Base-by-base conservation (phyloP, 2,797 vertebrate genomes). In the Crax fasciolata region DNA sequence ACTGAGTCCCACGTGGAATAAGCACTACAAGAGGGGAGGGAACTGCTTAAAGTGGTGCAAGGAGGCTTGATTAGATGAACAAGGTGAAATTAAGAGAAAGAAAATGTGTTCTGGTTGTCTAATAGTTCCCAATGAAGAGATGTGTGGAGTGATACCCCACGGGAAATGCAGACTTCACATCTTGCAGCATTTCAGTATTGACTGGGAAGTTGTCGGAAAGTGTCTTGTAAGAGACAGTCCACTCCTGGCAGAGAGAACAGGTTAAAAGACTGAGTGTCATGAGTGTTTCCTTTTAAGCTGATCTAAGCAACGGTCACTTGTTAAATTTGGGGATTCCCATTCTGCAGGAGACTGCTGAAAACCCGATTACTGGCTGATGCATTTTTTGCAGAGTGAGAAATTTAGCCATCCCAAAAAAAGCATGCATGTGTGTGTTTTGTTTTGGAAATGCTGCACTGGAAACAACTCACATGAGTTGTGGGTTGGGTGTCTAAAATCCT, bases 381-480 rank as follows among this genome's bases (percentile, higher is more conserved):
- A 35, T 57, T 78, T 92, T 95, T 88, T 93, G 49, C 48, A 52
- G n/a, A 73, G 38, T 70, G 1, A 28, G 41, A 87, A 75, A 6
- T 39, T 94, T 38, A 68, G 61, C 25, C 30, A 19, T 87, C 35
- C 66, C 35, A 1, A 32, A 46, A 90, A 90, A 66, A 51, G 14
- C 32, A 44, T 25, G 9, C 12, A 16, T 2, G 1, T 43, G n/a
- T 86, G 66, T 71, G 21, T 78, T 84, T 92, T 95, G 57, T 85
- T 97, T 94, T 62, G 61, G 84, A 96, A 96, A 90, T 68, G 8
- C 46, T 87, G 77, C 62, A 25, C 54, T 92, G 71, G 61, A 87
- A 94, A 66, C 0, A 6, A 28, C 54, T 85, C 39, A 11, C 61
- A 35, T 54, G 70, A 91, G 27, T 55, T 94, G 68, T 81, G 87